Base-by-base conservation (phyloP, 2,113 vertebrate genomes). In the Nasalis larvatus region DNA sequence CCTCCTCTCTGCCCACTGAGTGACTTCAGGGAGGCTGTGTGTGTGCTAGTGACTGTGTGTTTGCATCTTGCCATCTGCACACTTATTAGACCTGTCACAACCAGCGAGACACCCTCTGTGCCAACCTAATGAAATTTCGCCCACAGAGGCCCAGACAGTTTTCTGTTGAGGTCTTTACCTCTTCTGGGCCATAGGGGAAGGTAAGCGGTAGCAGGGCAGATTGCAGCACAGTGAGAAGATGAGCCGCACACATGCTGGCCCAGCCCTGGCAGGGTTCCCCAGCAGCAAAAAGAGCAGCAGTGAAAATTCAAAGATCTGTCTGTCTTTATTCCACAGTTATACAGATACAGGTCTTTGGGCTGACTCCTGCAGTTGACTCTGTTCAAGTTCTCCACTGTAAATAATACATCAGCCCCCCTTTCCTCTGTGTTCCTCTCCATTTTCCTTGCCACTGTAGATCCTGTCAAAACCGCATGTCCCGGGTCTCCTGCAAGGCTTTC, bases 1-100 rank as follows among this genome's bases (percentile, higher is more conserved):
- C 96, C 42, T 93, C 68, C 89, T 96, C 73, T 93, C 97, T 94
- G 82, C 95, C 96, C 96, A 90, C 89, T 73, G 86, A 9, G 20
- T 69, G 85, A 93, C 68, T 96, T 91, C 74, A 86, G 32, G 16
- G 20, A 30, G 54, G 32, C 56, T 42, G 66, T 56, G 5, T 66
- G 42, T 32, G 17, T 13, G 21, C 0, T 0, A 2, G 27, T 66
- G 49, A 20, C 68, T 60, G 9, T 54, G 32, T 37, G 35, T 17
- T 10, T 71, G 60, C 12, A 58, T 52, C 54, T 71, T 45, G 40
- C 92, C 94, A 88, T 95, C 84, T 96, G 87, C 77, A 76, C 4
- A 8, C 77, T 96, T 80, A 85, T 84, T 73, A 52, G 76, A 82
- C 49, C 81, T 92, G 90, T 76, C 85, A 82, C 58, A 58, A 40